Evolutionary conservation across 2,113 vertebrate species (phyloP), one percentile per base, ranked within the genome.

Genomic region (Aspiorhynchus laticeps): DNA sequence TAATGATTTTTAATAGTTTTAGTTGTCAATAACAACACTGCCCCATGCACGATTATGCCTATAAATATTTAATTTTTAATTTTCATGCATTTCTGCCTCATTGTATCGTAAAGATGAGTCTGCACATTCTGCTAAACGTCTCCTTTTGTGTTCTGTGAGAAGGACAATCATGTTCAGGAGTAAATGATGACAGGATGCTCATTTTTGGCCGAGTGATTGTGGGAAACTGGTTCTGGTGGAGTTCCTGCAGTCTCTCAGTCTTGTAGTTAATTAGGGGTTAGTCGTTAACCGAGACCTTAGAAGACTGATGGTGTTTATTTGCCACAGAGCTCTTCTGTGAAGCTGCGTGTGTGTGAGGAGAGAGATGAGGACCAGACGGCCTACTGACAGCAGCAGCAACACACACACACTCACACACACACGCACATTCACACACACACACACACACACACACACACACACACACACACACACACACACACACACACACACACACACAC

Each of bases 221-320:
- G 80, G 87, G 87, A 88, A 88, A 84, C 19, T 48, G 8, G 48
- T 56, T 41, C 63, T 41, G 21, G 12, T n/a, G 31, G 84, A 69
- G 53, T n/a, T 80, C 63, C 84, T 56, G 80, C 78, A 82, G 43
- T 51, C 21, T 41, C 56, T 75, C 78, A 82, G 43, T 51, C 26
- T 75, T 51, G 65, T 51, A 86, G 84, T 65, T 88, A 88, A 88
- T 88, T 67, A 88, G 48, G 36, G 77, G 87, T 86, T 88, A 71
- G 61, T 65, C 65, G 46, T 78, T 41, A 80, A n/a, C 78, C 0
- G 17, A 79, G 87, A 73, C 84, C 79, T 65, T 38, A 61, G 63
- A 69, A 53, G 69, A 75, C 84, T 71, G 48, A 56, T 78, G 78
- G 28, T 79, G 84, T 78, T 83, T 80, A 86, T 85, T 76, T 59